Base-by-base conservation (phyloP, 1,140 invertebrate species). In the Psix sp. region DNA sequence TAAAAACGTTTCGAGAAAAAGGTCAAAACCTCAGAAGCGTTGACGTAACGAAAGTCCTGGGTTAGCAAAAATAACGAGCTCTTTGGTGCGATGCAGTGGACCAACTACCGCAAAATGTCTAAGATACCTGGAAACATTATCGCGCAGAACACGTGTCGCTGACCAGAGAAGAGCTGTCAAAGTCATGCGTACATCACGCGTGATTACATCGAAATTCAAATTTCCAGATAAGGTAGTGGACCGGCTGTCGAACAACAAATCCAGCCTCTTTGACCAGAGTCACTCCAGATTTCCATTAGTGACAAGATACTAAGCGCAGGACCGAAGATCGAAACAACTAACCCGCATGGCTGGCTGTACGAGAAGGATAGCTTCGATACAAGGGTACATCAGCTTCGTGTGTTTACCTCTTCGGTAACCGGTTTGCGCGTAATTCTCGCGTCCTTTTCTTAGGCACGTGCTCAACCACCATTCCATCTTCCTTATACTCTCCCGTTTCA, bases 361-460 rank as follows among this genome's bases (percentile, higher is more conserved):
- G 45, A 72, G 54, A 73, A 79, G 39, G 63, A 74, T 57, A 11
- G 49, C 9, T 36, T 0, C 5, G 11, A n/a, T 56, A 63, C 57
- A 74, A 59, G 67, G 78, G 77, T 79, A 85, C 84, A 83, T 85
- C 83, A 83, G 79, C 81, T 82, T 82, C 68, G 84, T 79, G 82
- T 85, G 83, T 85, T 85, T 84, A 84, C 83, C 79, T 85, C 84
- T 78, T 77, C 71, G 71, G 76, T 76, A 84, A 86, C 84, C 82
- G 84, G 84, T 86, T 86, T 82, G 72, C 63, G 54, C 56, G 45
- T 51, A 33, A 13, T 21, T 48, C 26, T 17, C 42, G 15, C 42
- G 43, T 54, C 54, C 45, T 54, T 39, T 35, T 59, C 31, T 17
- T 5, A 4, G 39, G 11, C 35, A 21, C 21, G 11, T 4, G 17